phyloP scores from a whole-genome alignment of 1,140 invertebrate genomes.

The Diachasmimorpha longicaudata region DNA sequence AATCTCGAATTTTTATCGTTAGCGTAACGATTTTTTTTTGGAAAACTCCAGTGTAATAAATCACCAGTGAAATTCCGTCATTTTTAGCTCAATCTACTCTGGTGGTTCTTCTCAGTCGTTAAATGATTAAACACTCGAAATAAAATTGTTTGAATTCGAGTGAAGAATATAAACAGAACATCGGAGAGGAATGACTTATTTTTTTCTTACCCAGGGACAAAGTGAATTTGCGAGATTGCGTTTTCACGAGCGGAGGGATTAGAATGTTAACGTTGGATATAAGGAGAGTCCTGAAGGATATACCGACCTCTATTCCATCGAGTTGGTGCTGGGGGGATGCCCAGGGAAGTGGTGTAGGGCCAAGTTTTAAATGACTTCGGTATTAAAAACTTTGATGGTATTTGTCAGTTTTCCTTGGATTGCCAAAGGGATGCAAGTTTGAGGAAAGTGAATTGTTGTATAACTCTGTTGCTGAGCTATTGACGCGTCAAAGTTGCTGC shows the following conservation, averaged over 20 bases:
- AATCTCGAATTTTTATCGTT: too few species aligned
- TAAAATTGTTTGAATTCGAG: neutral
- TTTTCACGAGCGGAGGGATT: constrained; percentile 40
- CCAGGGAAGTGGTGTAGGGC: constrained; percentile 41
- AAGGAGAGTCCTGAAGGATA: constrained; percentile 15
- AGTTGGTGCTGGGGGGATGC: constrained; percentile 5
- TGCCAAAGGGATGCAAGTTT: constrained; percentile 17
- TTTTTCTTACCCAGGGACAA: constrained; percentile 31
- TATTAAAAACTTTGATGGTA: constrained; percentile 55
- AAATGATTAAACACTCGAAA: constrained; percentile 3
- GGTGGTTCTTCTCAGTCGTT: too few species aligned
- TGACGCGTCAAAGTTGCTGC: constrained; percentile 21
- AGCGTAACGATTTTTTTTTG: too few species aligned
- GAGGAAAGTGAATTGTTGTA: constrained; percentile 40
- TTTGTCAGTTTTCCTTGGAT: constrained; percentile 49
- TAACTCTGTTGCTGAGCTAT: constrained; percentile 38
- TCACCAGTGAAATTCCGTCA: too few species aligned
- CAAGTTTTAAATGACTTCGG: constrained; percentile 54
- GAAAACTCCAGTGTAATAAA: too few species aligned
- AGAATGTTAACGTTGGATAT: constrained; percentile 13
- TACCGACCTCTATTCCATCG: constrained; percentile 15
- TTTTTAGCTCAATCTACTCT: too few species aligned
- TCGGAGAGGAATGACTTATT: neutral
- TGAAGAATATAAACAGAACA: neutral
- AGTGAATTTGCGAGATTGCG: constrained; percentile 51